Conservation (phyloP, 2,888 invertebrate species). For the Oxystoma pomonae region DNA sequence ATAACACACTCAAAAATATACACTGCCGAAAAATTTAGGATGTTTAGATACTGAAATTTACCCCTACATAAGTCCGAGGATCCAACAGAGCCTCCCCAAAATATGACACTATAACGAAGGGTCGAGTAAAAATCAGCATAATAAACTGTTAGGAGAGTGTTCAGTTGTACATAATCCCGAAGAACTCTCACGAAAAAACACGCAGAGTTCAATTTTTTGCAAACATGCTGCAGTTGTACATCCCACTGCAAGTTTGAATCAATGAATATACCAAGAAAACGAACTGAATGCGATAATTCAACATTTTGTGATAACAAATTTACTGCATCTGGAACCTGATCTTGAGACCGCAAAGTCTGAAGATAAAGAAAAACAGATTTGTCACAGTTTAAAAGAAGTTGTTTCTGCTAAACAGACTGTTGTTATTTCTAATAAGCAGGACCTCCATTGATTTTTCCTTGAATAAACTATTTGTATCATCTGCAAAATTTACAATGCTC, state of each 20-base stretch:
- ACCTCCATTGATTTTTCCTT: neutral
- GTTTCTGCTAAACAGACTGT: neutral
- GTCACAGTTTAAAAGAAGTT: neutral
- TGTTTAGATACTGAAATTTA: neutral
- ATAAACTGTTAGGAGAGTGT: neutral
- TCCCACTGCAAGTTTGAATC: neutral
- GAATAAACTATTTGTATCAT: neutral
- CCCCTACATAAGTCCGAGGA: neutral
- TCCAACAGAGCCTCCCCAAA: neutral
- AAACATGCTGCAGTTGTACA: neutral
- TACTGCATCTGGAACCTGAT: slow-evolving; percentile 5
- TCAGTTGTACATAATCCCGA: neutral
- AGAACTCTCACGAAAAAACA: neutral
- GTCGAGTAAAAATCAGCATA: neutral
- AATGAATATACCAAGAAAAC: neutral
- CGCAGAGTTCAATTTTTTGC: neutral
- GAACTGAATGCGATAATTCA: neutral
- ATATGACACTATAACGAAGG: neutral
- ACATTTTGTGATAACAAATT: slow-evolving; percentile 11
- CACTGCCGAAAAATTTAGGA: neutral
- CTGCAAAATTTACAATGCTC: neutral
- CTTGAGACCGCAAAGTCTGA: neutral
- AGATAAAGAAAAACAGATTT: neutral
- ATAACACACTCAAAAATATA: neutral
- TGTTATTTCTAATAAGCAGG: neutral